Percentiles rank a stretch among this genome's conserved stretches.
These are phyloP conservation scores for Eclectus roratus DNA, from an alignment of 2,113 vertebrate species.

Conservation along the genomic window DNA sequence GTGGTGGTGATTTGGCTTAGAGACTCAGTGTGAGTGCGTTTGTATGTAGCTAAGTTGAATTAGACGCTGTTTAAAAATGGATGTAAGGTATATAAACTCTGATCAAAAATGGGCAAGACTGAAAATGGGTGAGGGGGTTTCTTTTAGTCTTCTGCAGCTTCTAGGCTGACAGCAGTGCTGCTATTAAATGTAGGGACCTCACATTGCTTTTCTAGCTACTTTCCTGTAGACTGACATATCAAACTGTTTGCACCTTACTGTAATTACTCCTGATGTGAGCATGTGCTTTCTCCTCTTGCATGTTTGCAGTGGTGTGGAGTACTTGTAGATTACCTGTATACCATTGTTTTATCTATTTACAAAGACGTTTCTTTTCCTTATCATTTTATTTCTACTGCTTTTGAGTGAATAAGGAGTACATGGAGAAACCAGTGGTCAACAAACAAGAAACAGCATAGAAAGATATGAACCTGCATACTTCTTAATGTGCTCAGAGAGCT, in stretches of 20 bases:
- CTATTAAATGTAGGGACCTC: neutral
- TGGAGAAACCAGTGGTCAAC: neutral
- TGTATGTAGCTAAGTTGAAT: neutral
- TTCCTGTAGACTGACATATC: neutral
- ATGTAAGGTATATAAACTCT: neutral
- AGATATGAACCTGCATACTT: neutral
- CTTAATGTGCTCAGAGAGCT: neutral
- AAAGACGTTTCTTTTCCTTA: neutral
- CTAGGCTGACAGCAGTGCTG: neutral
- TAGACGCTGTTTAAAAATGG: neutral
- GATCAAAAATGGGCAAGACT: neutral
- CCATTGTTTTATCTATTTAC: neutral
- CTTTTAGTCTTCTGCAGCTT: neutral
- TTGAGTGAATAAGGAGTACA: neutral
- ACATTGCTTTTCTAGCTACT: neutral
- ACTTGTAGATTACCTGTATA: neutral
- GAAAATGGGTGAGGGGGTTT: neutral
- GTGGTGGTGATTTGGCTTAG: neutral
- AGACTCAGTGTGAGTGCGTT: neutral
- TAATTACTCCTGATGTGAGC: neutral
- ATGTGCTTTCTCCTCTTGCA: neutral
- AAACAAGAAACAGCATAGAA: neutral
- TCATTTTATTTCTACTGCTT: neutral
- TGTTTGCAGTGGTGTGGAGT: neutral
- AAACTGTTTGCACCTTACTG: neutral